Evolutionary conservation across 2,888 invertebrate species (phyloP).

Genomic region (Panzeria rudis): DNA sequence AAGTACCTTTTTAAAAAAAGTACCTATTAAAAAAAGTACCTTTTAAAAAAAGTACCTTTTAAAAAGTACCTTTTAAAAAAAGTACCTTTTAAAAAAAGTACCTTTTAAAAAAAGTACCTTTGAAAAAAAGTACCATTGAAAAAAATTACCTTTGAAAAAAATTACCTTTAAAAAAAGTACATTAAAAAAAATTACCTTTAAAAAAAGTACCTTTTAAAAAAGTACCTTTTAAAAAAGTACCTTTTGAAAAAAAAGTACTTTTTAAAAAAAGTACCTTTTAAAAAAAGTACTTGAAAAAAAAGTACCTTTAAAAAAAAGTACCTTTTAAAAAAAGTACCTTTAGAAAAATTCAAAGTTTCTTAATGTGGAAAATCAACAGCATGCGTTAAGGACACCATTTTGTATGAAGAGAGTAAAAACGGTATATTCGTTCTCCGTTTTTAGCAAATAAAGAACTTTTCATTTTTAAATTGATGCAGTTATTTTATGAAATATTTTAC

Average conservation of each 20-base stretch:
- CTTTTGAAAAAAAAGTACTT: not conserved
- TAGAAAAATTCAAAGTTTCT: not conserved
- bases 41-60: not conserved
- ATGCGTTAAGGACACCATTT: no score
- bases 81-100: not conserved
- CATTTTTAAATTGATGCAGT: no score
- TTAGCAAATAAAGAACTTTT: no score
- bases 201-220: not conserved
- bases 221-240: not conserved
- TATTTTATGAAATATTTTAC: no score
- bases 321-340: not conserved
- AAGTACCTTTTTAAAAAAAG: not conserved
- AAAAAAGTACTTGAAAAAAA: not conserved
- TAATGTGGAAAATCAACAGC: no score
- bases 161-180: not conserved
- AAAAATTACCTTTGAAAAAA: not conserved
- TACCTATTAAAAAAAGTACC: not conserved
- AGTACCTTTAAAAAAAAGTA: not conserved
- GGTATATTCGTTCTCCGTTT: no score
- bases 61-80: not conserved
- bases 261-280: not conserved
- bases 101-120: not conserved
- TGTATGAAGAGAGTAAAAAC: no score
- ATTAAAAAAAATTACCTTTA: not conserved
- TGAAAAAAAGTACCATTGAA: not conserved